Evolutionary conservation across 1,140 invertebrate genomes (phyloP).

Genomic region (Oscheius sp.): DNA sequence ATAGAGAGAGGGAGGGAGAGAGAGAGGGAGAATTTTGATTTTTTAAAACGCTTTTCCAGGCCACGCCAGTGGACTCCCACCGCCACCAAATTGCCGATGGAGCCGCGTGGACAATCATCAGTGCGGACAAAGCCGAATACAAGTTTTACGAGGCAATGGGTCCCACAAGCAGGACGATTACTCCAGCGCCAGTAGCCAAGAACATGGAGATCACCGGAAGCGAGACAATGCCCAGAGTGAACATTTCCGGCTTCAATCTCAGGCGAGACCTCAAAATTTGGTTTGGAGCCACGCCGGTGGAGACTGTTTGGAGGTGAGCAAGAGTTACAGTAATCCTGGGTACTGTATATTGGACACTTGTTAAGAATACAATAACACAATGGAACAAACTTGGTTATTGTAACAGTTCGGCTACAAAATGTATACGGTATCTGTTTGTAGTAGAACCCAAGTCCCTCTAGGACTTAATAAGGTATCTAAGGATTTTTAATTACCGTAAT

Average conservation of each 20-base stretch:
- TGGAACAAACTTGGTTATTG: not conserved
- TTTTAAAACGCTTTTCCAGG: slow-evolving; percentile 65
- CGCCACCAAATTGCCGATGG: slow-evolving; percentile 99
- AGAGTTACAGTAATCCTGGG: too few species aligned
- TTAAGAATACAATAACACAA: too few species aligned
- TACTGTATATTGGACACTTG: too few species aligned
- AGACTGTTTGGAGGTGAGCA: slow-evolving; percentile 85
- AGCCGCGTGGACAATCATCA: slow-evolving; percentile 99
- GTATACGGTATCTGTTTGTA: too few species aligned
- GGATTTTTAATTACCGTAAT: too few species aligned
- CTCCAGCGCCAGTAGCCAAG: slow-evolving; percentile 90
- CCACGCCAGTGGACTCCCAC: slow-evolving; percentile 92
- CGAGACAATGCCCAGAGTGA: slow-evolving; percentile 69
- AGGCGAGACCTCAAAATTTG: slow-evolving; percentile 91
- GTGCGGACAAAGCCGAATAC: slow-evolving; percentile 98
- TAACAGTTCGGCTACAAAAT: too few species aligned
- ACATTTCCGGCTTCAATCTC: slow-evolving; percentile 95
- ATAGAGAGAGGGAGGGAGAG: too few species aligned
- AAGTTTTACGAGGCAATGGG: slow-evolving; percentile 99
- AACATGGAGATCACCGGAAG: slow-evolving; percentile 73
- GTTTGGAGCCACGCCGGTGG: slow-evolving; percentile 97
- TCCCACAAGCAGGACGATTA: slow-evolving; percentile 87
- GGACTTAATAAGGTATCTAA: too few species aligned
- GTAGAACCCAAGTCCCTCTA: too few species aligned
- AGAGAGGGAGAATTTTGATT: too few species aligned